These are phyloP conservation scores for Eupithecia subumbrata DNA, from an alignment of 2,888 invertebrate genomes.

Conservation along the genomic window DNA sequence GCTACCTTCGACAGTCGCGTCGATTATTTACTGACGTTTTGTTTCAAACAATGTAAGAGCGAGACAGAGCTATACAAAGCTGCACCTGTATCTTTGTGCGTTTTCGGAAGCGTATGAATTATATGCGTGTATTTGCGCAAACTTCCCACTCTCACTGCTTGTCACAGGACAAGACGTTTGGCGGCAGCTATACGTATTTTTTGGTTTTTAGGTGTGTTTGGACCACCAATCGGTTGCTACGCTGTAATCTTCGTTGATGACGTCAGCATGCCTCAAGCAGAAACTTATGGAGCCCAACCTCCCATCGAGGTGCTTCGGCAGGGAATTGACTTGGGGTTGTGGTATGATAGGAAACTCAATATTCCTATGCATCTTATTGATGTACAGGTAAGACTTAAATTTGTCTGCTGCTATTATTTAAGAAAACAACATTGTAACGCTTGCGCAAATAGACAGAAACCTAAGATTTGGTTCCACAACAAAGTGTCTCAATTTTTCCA, in stretches of 20 bases:
- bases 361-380: slow-evolving; percentile 92
- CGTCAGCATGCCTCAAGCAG: slow-evolving; percentile 96
- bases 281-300: slow-evolving; percentile 96
- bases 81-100: no score
- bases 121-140: no score
- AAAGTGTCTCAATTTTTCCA: no score
- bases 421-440: not conserved
- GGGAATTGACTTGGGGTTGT: slow-evolving; percentile 94
- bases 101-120: no score
- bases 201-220: slow-evolving; percentile 88
- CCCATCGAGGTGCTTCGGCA: slow-evolving; percentile 96
- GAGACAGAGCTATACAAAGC: no score
- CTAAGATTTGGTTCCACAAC: no score
- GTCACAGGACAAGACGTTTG: no score
- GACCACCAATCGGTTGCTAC: slow-evolving; percentile 95
- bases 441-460: no score
- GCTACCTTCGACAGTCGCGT: no score
- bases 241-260: slow-evolving; percentile 97
- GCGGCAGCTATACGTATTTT: not conserved
- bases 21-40: no score
- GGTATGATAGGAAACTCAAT: slow-evolving; percentile 94
- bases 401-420: not conserved
- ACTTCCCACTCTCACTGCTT: no score
- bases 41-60: no score
- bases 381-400: slow-evolving; percentile 85